Evolutionary conservation across 2,888 invertebrate genomes (phyloP).

Genomic region (Lampropteryx suffumata): DNA sequence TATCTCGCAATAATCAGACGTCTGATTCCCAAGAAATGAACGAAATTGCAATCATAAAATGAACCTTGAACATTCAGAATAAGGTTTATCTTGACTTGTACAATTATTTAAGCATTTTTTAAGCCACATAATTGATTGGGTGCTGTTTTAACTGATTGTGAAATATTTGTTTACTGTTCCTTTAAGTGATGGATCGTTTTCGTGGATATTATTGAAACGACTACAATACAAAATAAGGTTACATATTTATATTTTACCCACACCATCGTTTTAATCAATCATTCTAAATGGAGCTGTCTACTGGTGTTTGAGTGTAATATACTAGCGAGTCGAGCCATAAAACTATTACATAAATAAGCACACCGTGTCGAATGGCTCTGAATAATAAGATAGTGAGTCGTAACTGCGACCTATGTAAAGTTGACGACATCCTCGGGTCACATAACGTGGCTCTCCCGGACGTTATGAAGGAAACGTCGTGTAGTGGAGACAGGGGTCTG

Average conservation of each 20-base stretch:
- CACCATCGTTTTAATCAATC: too few relatives aligned
- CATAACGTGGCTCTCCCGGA: neutral
- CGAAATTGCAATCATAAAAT: conserved; percentile 29
- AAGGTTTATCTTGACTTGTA: conserved; percentile 13
- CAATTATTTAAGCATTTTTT: conserved; percentile 23
- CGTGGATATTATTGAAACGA: neutral
- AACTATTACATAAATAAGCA: neutral
- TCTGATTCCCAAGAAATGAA: conserved; percentile 52
- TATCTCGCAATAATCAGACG: conserved; percentile 37
- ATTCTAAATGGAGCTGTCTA: too few relatives aligned
- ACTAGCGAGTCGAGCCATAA: neutral
- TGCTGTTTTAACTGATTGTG: conserved; percentile 59
- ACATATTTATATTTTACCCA: neutral
- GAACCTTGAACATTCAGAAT: conserved; percentile 29
- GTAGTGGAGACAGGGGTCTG: conserved; percentile 16
- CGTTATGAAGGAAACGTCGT: conserved; percentile 20
- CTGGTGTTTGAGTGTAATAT: too few relatives aligned
- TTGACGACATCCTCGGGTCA: conserved; percentile 9
- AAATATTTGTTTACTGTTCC: conserved; percentile 30
- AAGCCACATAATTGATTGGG: conserved; percentile 56
- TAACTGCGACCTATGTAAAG: conserved; percentile 12
- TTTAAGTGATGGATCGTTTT: conserved; percentile 26
- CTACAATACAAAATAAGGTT: neutral
- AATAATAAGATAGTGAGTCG: conserved; percentile 3
- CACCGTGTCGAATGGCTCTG: conserved; percentile 2